Evolutionary conservation across 1,140 invertebrate species (phyloP), one percentile per base, ranked within the genome.

Genomic region (Panulirus ornatus): DNA sequence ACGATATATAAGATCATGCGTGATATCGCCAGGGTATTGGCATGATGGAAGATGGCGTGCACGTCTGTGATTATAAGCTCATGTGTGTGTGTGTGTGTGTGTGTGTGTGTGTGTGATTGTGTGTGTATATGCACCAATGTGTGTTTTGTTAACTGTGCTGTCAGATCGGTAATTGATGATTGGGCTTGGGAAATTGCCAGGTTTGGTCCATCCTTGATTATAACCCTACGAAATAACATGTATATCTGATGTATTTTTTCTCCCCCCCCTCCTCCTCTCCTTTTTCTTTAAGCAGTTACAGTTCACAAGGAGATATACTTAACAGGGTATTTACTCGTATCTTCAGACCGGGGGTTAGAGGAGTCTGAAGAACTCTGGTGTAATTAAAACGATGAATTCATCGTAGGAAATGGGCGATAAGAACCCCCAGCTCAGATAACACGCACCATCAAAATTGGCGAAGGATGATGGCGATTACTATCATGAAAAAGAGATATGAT

Each of bases 141-240:
- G 58, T 66, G 58, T 66, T 66, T 66, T 66, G 14, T 66, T 66
- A 66, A 66, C 58, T 66, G 58, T 66, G 22, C 58, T 66, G 58
- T 66, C 58, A 30, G 58, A 66, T 19, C 30, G 58, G 22, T 66
- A 66, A 66, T 66, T 66, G 58, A 66, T 66, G 58, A 66, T 30
- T 66, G n/a, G 58, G 8, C 58, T 66, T 66, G 19, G 58, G n/a
- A 66, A 66, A 66, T 66, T 30, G 22, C n/a, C n/a, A 27, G 58
- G 58, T 66, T 66, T 14, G n/a, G 3, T 3, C 5, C n/a, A 27
- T 5, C 44, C 58, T 27, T 66, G 58, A 66, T 66, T 30, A 66
- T 66, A 66, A 22, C 22, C 22, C 2, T 11, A 9, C 58, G 11
- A 66, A 66, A 19, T 30, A 66, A 66, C 58, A 27, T 66, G 58